phyloP scores from a whole-genome alignment of 2,113 vertebrate species.

The Centropus bengalensis region DNA sequence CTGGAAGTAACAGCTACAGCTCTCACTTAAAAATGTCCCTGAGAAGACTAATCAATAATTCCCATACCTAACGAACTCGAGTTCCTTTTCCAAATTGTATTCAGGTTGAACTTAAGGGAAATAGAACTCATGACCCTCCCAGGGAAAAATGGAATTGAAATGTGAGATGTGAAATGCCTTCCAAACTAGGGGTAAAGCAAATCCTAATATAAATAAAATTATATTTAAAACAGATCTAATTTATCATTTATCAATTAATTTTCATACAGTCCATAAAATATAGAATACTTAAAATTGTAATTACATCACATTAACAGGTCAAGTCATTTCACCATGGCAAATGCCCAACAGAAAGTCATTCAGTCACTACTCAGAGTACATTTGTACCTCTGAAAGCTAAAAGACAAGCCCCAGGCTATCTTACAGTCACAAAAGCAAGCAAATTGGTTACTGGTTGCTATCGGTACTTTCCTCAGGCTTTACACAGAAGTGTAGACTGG shows the following conservation, averaged over 20 bases:
- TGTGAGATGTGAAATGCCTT: not conserved
- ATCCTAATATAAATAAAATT: not conserved
- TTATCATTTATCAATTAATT: not conserved
- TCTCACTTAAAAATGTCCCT: not conserved
- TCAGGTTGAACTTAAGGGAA: not conserved
- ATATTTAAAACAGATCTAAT: not conserved
- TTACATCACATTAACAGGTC: not conserved
- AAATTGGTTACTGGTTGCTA: not conserved
- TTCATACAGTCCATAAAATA: not conserved
- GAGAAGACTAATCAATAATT: not conserved
- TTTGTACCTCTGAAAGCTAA: not conserved
- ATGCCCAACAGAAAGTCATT: not conserved
- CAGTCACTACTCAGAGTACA: not conserved
- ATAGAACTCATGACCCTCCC: not conserved
- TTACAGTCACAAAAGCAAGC: not conserved
- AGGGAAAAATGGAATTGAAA: not conserved
- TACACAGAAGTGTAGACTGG: not conserved
- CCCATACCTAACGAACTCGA: not conserved
- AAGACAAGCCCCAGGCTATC: not conserved
- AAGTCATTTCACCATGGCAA: not conserved
- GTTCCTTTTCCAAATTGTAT: not conserved
- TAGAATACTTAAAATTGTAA: not conserved
- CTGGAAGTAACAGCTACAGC: not conserved
- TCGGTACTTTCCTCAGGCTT: not conserved
- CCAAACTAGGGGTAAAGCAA: not conserved